These are phyloP conservation scores for Lasius fuliginosus DNA, from an alignment of 2,888 invertebrate genomes.

Conservation along the genomic window DNA sequence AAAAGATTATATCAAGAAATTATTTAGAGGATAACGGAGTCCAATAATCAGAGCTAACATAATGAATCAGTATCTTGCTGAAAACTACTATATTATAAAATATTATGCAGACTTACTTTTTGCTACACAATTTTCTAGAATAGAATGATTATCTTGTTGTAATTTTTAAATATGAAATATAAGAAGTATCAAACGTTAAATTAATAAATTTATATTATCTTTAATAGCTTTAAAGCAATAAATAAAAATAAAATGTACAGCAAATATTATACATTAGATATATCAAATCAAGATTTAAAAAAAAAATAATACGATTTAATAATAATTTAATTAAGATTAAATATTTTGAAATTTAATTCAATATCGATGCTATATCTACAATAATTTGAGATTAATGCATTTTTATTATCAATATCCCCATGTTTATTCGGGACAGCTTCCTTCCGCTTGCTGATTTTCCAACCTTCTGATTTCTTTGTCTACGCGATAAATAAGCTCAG, in stretches of 20 bases:
- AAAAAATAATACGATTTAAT: background rate
- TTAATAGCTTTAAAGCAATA: background rate
- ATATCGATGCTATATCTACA: background rate
- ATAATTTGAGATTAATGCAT: background rate
- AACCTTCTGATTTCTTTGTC: constrained; percentile 15
- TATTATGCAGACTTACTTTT: background rate
- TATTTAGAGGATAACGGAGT: constrained; percentile 15
- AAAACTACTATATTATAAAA: constrained; percentile 9
- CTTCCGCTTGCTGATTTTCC: background rate
- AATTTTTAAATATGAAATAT: background rate
- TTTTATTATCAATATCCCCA: background rate
- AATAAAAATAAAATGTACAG: background rate
- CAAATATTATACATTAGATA: background rate
- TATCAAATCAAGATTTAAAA: background rate
- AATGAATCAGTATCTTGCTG: background rate
- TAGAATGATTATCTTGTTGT: background rate
- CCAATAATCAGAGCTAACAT: background rate
- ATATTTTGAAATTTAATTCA: background rate
- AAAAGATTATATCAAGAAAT: constrained; percentile 14
- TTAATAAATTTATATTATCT: background rate
- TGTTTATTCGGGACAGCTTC: background rate
- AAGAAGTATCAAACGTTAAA: background rate
- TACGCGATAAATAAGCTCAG: constrained; percentile 22
- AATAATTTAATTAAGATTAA: background rate
- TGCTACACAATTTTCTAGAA: background rate